Evolutionary conservation across 2,797 vertebrate genomes (phyloP), one percentile per base, ranked within the genome.

Genomic region (Alosa sapidissima): DNA sequence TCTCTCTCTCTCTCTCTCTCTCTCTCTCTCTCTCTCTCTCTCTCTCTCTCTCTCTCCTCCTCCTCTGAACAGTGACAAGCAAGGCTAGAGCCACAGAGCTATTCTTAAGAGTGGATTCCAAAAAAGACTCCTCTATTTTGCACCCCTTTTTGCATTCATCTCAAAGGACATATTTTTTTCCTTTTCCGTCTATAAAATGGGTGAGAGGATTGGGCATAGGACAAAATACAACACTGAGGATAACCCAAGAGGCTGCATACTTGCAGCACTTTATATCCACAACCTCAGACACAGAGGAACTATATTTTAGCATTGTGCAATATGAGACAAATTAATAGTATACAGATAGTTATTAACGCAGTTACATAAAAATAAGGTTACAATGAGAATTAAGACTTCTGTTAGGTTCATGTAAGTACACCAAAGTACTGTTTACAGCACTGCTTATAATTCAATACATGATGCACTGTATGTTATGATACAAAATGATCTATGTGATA

Each of bases 211-310:
- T 7, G 11, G 41, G 16, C 36, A 78, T 3, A 78, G 72, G 47
- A 47, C 2, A 47, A 78, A n/a, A 62, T 8, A 47, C 5, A 2
- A 47, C 28, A 47, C 45, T 78, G 65, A 21, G 36, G 19, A 78
- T 78, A 45, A 8, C 41, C 72, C 41, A 78, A 78, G 6, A 78
- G 41, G 11, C 28, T 72, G 3, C 33, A 55, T 41, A 58, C 55
- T 58, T 65, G 36, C 65, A 72, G 28, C 65, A 36, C 65, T 72
- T 72, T 72, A 72, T n/a, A 58, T 41, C 65, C 33, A 72, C 65
- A 14, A 28, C 16, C 28, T 47, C 19, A 45, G 41, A 16, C 14
- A 21, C 72, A 78, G 41, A 21, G 72, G 7, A 78, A 45, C 13
- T 45, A 45, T 78, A 7, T 45, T 78, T 72, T 78, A 21, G 36